These are phyloP conservation scores for Pecten maximus DNA, from an alignment of 2,888 invertebrate species.

Conservation along the genomic window DNA sequence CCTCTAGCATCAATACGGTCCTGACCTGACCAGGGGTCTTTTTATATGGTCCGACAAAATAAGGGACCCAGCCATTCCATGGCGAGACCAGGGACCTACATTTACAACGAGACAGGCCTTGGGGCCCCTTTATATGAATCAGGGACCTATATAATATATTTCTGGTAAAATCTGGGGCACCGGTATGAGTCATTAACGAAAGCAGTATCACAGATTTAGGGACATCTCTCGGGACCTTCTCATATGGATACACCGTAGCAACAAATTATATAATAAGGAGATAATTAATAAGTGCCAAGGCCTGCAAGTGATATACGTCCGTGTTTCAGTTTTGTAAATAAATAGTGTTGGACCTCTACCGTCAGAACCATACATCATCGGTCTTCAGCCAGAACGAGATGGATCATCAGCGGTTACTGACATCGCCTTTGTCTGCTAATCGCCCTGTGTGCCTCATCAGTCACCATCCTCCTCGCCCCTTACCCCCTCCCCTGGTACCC, in stretches of 20 bases:
- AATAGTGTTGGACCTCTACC: neutral
- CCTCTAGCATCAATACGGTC: too few relatives aligned
- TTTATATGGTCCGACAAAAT: too few relatives aligned
- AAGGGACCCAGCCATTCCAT: too few relatives aligned
- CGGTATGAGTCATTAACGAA: too few relatives aligned
- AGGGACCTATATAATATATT: too few relatives aligned
- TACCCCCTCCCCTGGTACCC: neutral
- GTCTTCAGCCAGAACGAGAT: neutral
- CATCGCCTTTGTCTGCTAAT: neutral
- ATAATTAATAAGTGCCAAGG: neutral
- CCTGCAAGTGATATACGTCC: neutral
- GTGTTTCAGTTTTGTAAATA: neutral
- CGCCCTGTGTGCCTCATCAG: conserved; percentile 14
- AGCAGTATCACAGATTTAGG: too few relatives aligned
- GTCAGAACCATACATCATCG: neutral
- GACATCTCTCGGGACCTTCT: neutral
- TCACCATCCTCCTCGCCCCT: neutral
- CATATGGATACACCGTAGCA: neutral
- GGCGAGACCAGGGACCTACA: too few relatives aligned
- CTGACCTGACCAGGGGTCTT: too few relatives aligned
- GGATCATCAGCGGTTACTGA: neutral
- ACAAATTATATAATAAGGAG: neutral
- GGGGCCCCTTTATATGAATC: too few relatives aligned
- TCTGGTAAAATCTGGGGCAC: too few relatives aligned
- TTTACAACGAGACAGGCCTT: too few relatives aligned